Percentiles rank a stretch among this genome's conserved stretches.
These are phyloP conservation scores for Lagopus muta DNA, from an alignment of 2,113 vertebrate genomes.

Conservation along the genomic window DNA sequence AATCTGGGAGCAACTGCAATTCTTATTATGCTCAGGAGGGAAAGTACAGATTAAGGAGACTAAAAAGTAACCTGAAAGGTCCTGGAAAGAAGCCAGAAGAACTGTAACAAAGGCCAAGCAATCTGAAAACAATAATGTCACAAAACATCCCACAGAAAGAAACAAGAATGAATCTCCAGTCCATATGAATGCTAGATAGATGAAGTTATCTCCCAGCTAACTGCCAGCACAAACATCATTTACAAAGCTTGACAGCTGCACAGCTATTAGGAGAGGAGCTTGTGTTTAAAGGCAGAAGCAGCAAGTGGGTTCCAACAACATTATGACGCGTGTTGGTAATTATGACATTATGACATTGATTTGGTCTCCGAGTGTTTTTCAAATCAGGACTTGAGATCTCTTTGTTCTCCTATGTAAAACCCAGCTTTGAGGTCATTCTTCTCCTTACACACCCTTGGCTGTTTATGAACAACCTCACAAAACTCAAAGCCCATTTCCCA, in stretches of 20 bases:
- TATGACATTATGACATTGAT: not conserved
- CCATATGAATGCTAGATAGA: not conserved
- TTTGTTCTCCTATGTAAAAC: constrained; percentile 50
- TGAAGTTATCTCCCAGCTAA: not conserved
- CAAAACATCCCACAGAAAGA: constrained; percentile 36
- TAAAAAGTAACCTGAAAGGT: not conserved
- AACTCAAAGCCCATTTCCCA: constrained; percentile 43
- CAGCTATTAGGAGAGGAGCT: not conserved
- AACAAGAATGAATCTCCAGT: constrained; percentile 28
- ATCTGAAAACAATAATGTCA: constrained; percentile 6
- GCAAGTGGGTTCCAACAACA: not conserved
- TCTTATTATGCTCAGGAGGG: not conserved
- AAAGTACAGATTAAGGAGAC: not conserved
- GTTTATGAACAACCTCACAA: constrained; percentile 44
- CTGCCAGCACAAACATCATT: constrained; percentile 34
- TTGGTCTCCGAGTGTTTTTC: constrained; percentile 51
- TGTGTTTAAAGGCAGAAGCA: not conserved
- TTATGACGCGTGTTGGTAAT: not conserved
- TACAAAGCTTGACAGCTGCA: not conserved
- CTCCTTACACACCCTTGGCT: not conserved
- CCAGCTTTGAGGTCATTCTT: constrained; percentile 22
- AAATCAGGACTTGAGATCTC: constrained; percentile 9
- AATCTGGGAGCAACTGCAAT: not conserved
- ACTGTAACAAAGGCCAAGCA: constrained; percentile 28
- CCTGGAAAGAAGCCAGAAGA: constrained; percentile 48